These are phyloP conservation scores for Onthophagus sagittarius DNA, from an alignment of 2,888 invertebrate species.

Conservation along the genomic window DNA sequence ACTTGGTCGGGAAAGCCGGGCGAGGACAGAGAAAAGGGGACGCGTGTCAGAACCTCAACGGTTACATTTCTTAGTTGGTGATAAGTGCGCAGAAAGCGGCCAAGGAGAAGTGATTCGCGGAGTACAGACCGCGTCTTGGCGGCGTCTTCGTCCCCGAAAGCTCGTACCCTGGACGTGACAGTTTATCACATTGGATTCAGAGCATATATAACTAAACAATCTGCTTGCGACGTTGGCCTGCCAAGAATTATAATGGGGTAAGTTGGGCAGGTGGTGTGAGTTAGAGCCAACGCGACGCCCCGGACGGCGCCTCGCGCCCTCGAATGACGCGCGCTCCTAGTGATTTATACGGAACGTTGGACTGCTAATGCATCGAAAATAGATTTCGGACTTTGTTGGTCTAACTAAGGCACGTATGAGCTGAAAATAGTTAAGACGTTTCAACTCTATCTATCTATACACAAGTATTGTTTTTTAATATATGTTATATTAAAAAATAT, in stretches of 20 bases:
- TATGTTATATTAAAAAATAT: no score
- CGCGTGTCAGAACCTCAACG: slow-evolving; percentile 11
- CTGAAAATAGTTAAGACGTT: neutral
- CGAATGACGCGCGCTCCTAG: neutral
- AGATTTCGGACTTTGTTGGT: slow-evolving; percentile 18
- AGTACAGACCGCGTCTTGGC: neutral
- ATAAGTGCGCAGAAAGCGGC: slow-evolving; percentile 22
- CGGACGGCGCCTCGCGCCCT: slow-evolving; percentile 5
- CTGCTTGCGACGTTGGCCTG: slow-evolving; percentile 44
- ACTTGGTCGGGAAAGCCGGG: neutral
- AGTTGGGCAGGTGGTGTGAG: slow-evolving; percentile 32
- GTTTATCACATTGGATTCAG: slow-evolving; percentile 48
- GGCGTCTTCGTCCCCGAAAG: slow-evolving; percentile 17
- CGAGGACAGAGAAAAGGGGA: slow-evolving; percentile 8
- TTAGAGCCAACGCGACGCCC: slow-evolving; percentile 8
- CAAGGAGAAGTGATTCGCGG: slow-evolving; percentile 27
- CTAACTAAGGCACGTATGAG: slow-evolving; percentile 2
- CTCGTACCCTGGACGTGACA: slow-evolving; percentile 42
- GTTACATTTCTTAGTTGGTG: slow-evolving; percentile 18
- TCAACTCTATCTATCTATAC: neutral
- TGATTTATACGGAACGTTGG: neutral
- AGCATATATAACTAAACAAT: slow-evolving; percentile 41
- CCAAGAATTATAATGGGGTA: slow-evolving; percentile 40
- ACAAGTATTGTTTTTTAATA: neutral
- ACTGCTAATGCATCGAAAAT: neutral